A percentile compares a stretch with the other conserved stretches of the same genome.
phyloP scores from a whole-genome alignment of 2,888 invertebrate genomes.

The Napeogenes inachia region DNA sequence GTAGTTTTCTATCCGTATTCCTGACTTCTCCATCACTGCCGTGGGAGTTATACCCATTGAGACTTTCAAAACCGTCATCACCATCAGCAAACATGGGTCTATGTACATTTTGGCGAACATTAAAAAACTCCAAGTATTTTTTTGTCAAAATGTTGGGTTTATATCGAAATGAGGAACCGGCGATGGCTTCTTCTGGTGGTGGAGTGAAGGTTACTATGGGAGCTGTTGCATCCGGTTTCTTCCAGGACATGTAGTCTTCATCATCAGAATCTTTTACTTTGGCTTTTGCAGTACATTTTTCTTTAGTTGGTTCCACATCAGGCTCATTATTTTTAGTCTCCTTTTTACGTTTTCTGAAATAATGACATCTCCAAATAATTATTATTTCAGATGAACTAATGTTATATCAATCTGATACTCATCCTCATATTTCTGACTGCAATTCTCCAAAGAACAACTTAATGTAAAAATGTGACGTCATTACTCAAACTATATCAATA shows the following conservation, averaged over 20 bases:
- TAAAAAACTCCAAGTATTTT: slow-evolving; percentile 67
- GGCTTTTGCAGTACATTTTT: slow-evolving; percentile 50
- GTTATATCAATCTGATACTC: background rate
- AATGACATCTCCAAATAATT: slow-evolving; percentile 5
- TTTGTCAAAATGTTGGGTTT: slow-evolving; percentile 64
- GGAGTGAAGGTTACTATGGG: slow-evolving; percentile 71
- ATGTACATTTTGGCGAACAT: slow-evolving; percentile 52
- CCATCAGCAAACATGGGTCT: slow-evolving; percentile 69
- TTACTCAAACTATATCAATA: background rate
- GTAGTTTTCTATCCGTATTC: slow-evolving; percentile 32
- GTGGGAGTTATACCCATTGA: slow-evolving; percentile 88
- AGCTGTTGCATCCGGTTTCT: slow-evolving; percentile 57
- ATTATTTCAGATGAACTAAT: background rate
- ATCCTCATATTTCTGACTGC: background rate
- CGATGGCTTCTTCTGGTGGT: slow-evolving; percentile 56
- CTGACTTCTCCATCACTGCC: slow-evolving; percentile 74
- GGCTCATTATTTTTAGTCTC: slow-evolving; percentile 59
- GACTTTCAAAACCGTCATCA: slow-evolving; percentile 91
- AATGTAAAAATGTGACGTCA: too few relatives aligned
- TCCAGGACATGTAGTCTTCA: slow-evolving; percentile 72
- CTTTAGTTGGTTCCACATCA: slow-evolving; percentile 50
- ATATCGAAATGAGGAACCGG: slow-evolving; percentile 52
- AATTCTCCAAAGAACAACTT: background rate
- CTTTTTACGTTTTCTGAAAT: slow-evolving; percentile 67
- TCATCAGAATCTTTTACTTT: slow-evolving; percentile 72